Evolutionary conservation across 2,797 vertebrate species (phyloP).

Genomic region (Mormyrus proboscirostris): DNA sequence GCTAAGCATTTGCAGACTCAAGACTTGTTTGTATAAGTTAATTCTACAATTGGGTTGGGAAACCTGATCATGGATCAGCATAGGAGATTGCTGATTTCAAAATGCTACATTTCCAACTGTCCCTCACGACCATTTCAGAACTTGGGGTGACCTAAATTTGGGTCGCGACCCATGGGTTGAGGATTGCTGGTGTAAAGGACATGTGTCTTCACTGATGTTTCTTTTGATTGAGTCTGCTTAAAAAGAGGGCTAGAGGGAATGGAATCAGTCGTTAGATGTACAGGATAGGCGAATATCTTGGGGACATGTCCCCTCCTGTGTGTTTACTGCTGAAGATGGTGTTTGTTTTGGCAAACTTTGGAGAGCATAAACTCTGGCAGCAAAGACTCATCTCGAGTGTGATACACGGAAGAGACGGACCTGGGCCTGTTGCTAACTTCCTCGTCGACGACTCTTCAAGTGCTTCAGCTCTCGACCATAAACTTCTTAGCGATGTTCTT

Average conservation of each 20-base stretch:
- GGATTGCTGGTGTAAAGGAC: not conserved
- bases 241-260: not conserved
- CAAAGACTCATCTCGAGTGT: not conserved
- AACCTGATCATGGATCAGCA: not conserved
- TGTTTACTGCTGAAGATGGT: constrained; percentile 21
- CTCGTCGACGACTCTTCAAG: not conserved
- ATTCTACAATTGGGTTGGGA: not conserved
- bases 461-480: not conserved
- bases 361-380: constrained; percentile 2
- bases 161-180: not conserved
- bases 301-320: not conserved
- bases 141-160: not conserved
- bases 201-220: not conserved
- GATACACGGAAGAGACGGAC: too few relatives aligned
- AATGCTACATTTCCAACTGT: not conserved
- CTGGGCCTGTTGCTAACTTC: not conserved
- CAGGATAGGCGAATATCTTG: not conserved
- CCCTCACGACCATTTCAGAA: not conserved
- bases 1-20: not conserved
- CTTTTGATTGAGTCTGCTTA: constrained; percentile 27
- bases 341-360: constrained; percentile 23
- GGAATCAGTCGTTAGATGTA: not conserved
- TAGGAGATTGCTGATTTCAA: not conserved
- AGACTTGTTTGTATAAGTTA: not conserved
- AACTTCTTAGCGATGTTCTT: not conserved